Conservation (phyloP, 2,113 vertebrate species). For the Tyrannus savana region DNA sequence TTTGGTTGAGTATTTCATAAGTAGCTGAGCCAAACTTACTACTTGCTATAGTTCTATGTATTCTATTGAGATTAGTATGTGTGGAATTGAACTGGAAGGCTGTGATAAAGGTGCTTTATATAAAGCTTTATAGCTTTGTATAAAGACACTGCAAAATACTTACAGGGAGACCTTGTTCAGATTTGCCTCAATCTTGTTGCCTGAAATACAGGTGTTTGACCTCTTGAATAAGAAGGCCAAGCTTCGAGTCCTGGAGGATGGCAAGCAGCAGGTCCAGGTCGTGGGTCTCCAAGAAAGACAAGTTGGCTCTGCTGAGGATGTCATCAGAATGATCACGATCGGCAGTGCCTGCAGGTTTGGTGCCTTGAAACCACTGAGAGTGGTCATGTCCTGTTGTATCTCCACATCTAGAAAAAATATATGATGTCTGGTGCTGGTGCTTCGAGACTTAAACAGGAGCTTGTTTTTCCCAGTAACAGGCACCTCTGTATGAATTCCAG, state of each 20-base stretch:
- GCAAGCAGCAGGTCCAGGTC: conserved; percentile 93
- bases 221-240: conserved; percentile 94
- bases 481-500: neutral
- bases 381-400: neutral
- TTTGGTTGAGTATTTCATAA: neutral
- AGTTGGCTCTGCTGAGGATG: conserved; percentile 85
- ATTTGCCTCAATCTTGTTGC: neutral
- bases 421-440: neutral
- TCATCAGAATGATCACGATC: conserved; percentile 87
- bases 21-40: neutral
- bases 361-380: neutral
- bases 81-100: neutral
- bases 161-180: neutral
- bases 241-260: conserved; percentile 92
- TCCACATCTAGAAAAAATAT: neutral
- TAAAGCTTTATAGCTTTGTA: neutral
- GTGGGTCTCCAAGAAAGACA: conserved; percentile 88
- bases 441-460: neutral
- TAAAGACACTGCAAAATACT: neutral
- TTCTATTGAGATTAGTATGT: neutral
- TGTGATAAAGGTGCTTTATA: neutral
- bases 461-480: neutral
- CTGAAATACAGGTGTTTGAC: conserved; percentile 85
- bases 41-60: neutral
- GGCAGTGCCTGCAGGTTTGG: conserved; percentile 92